Base-by-base conservation (phyloP, 2,888 invertebrate species). In the Polydrusus pterygomalis region DNA sequence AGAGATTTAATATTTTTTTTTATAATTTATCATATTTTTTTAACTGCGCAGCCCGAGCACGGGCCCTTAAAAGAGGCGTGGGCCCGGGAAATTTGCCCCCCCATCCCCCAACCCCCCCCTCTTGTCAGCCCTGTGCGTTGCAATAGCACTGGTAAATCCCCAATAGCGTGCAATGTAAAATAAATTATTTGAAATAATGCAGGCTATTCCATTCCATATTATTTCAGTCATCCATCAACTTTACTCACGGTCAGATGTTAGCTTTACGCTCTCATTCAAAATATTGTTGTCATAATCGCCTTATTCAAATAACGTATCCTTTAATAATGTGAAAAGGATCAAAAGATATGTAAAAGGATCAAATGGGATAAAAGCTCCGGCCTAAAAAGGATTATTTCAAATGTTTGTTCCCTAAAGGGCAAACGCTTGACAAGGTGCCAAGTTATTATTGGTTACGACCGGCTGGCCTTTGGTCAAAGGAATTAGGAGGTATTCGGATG, bases 351-450 rank as follows among this genome's bases (percentile, higher is more conserved):
- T 74, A 75, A 75, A 70, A 70, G 70, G 70, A 70, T 70, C 47
- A 70, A 58, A 18, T 45, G 34, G 70, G 70, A 64, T 64, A 64
- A 64, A 64, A 45, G 54, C 49, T 56, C 20, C 54, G 68, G 68
- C 68, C 60, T 68, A 49, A 30, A 74, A 73, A 68, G 73, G 73
- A 75, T 75, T 75, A 75, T 71, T 67, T 70, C 51, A 25, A 49
- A 68, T 73, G 68, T 56, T 62, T 60, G 65, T 75, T 70, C 71
- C 62, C 60, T 71, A 75, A 75, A 75, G 51, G 75, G 67, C 69
- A n/a, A 56, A 40, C 75, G 75, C 75, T 43, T 75, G 75, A 75
- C 70, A 62, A 65, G 75, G 75, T 70, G 58, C 47, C 75, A 75
- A 68, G 64, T 70, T 70, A 71, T 75, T 70, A 47, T 69, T 70